Evolutionary conservation across 2,888 invertebrate species (phyloP).

Genomic region (Chrysolina oricalcia): DNA sequence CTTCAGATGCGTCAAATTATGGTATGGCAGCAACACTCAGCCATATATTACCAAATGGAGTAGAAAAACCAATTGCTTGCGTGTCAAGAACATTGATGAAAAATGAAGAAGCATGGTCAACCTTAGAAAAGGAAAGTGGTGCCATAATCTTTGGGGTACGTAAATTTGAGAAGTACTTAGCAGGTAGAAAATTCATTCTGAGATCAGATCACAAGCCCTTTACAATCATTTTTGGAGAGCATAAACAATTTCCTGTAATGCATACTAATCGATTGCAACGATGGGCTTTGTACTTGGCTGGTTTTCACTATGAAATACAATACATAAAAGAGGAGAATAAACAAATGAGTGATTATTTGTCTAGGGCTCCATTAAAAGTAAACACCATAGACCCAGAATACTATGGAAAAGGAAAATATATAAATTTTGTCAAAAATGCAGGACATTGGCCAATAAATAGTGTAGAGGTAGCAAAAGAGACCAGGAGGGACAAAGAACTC

Average conservation of each 20-base stretch:
- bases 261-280: constrained; percentile 63
- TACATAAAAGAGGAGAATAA: constrained; percentile 46
- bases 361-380: constrained; percentile 36
- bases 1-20: constrained; percentile 19
- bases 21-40: constrained; percentile 34
- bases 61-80: constrained; percentile 12
- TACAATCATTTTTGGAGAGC: constrained; percentile 52
- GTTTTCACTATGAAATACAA: constrained; percentile 47
- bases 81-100: constrained; percentile 12
- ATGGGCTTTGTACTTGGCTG: constrained; percentile 57
- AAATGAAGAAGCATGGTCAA: neutral
- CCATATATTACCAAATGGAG: constrained; percentile 9
- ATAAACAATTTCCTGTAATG: constrained; percentile 62
- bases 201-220: constrained; percentile 24
- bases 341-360: constrained; percentile 40
- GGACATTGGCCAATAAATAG: constrained; percentile 26
- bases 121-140: constrained; percentile 56
- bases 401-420: neutral
- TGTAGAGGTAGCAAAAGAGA: constrained; percentile 2
- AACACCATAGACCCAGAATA: constrained; percentile 4
- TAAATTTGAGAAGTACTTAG: constrained; percentile 27
- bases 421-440: constrained; percentile 28
- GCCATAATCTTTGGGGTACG: constrained; percentile 57
- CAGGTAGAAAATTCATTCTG: neutral
- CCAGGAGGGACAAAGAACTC: neutral